Conservation (phyloP, 2,797 vertebrate species). For the Enteromius fasciolatus region DNA sequence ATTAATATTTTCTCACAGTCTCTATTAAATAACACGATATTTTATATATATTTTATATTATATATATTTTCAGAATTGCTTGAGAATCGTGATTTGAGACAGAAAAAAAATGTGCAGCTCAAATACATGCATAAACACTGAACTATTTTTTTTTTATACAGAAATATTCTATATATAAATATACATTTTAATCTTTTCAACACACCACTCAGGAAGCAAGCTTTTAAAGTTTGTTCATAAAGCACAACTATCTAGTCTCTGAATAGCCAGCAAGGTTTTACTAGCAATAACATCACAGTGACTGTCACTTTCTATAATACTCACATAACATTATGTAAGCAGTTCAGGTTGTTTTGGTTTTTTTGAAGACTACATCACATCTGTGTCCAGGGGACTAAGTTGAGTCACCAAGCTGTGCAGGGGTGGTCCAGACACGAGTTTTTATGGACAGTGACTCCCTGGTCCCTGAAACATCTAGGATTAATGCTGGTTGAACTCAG, state of each 20-base stretch:
- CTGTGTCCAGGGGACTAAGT: neutral
- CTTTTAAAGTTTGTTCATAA: neutral
- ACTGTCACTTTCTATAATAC: neutral
- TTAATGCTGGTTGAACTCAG: neutral
- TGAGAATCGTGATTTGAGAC: neutral
- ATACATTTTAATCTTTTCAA: neutral
- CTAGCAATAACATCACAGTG: neutral
- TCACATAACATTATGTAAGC: slow-evolving; percentile 16
- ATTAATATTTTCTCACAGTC: no score
- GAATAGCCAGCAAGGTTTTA: slow-evolving; percentile 9
- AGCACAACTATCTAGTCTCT: slow-evolving; percentile 18
- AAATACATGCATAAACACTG: neutral
- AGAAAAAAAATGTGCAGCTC: neutral
- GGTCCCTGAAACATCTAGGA: neutral
- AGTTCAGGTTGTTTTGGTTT: neutral
- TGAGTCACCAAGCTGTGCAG: neutral
- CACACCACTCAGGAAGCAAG: neutral
- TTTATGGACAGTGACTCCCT: neutral
- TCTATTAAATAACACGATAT: no score
- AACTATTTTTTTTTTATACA: neutral
- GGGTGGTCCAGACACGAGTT: neutral
- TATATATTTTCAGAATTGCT: no score
- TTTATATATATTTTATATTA: no score
- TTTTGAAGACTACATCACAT: neutral
- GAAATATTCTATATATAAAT: no score